Base-by-base conservation (phyloP, 1,140 invertebrate species). In the Venturia canescens region DNA sequence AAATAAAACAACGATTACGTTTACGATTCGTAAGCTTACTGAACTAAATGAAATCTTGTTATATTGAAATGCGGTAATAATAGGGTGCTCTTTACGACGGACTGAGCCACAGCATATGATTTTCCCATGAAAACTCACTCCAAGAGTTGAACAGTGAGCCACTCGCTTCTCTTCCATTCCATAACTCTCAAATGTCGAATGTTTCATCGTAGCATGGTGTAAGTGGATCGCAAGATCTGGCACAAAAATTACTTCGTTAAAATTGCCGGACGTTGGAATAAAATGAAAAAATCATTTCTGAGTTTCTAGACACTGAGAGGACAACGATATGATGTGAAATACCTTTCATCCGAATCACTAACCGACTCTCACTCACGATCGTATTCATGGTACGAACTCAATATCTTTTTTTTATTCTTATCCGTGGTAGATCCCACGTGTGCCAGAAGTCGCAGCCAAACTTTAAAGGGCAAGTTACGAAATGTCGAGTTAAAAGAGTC, bases 281-380 rank as follows among this genome's bases (percentile, higher is more conserved):
- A 63, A 63, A 63, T 63, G 26, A 29, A 74, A 74, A 38, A 74
- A 74, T 38, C 53, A 74, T 3, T 38, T 57, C 48, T 50, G 44
- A 48, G 57, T 57, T 53, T 74, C 48, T 74, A 74, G 44, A 74
- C 71, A 74, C 71, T 48, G 44, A 74, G 60, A 74, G 60, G 48
- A 74, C 71, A 74, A 74, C 71, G 71, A 74, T 74, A 74, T 74
- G 44, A 48, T 74, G 23, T 26, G 60, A 48, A 27, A 57, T 74
- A 26, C 27, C 71, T 63, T 63, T 74, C 31, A 13, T 74, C 44
- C 23, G 48, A 53, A 53, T 48, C 34, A 63, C 21, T n/a, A 60
- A 60, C 50, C 21, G 60, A 18, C 60, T 63, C 27, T 63, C n/a
- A 21, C n/a, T 18, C 18, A 53, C n/a, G 18, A 53, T 53, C 16